A percentile compares a stretch with the other conserved stretches of the same genome.
phyloP scores from a whole-genome alignment of 2,888 invertebrate genomes.

The Deilephila elpenor region DNA sequence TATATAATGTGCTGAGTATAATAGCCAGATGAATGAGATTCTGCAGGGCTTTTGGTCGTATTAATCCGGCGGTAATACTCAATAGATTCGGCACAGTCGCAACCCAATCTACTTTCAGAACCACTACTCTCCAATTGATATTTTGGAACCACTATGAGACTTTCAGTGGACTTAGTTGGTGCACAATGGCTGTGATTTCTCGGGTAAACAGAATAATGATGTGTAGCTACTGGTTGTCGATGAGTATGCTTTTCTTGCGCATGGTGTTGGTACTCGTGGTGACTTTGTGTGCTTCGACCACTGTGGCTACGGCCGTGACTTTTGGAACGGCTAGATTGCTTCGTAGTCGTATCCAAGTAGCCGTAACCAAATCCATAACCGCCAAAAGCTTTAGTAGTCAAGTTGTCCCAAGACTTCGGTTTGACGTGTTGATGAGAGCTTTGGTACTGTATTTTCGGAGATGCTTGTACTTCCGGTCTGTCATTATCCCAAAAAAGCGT shows the following conservation, averaged over 20 bases:
- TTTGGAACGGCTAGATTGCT: conserved; percentile 73
- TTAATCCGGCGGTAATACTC: conserved; percentile 73
- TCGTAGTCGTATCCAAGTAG: conserved; percentile 87
- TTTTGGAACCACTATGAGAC: conserved; percentile 88
- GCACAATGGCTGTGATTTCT: conserved; percentile 83
- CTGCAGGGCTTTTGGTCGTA: conserved; percentile 65
- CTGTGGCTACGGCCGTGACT: conserved; percentile 83
- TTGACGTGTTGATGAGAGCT: conserved; percentile 83
- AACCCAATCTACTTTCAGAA: conserved; percentile 88
- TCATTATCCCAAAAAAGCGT: conserved; percentile 92
- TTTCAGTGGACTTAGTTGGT: conserved; percentile 93
- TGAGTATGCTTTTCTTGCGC: conserved; percentile 74
- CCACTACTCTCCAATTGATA: conserved; percentile 85
- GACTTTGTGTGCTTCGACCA: conserved; percentile 84
- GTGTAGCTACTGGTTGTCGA: conserved; percentile 72
- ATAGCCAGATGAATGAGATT: conserved; percentile 65
- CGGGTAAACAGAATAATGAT: conserved; percentile 76
- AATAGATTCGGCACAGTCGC: conserved; percentile 87
- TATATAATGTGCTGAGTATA: conserved; percentile 79
- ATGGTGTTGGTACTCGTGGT: conserved; percentile 78
- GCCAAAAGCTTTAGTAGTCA: conserved; percentile 93
- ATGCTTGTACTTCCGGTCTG: conserved; percentile 71
- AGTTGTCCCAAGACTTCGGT: conserved; percentile 96
- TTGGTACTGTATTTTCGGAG: conserved; percentile 80
- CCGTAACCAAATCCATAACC: conserved; percentile 95